Evolutionary conservation across 2,888 invertebrate species (phyloP), one percentile per base, ranked within the genome.

Genomic region (Caenorhabditis uteleia): DNA sequence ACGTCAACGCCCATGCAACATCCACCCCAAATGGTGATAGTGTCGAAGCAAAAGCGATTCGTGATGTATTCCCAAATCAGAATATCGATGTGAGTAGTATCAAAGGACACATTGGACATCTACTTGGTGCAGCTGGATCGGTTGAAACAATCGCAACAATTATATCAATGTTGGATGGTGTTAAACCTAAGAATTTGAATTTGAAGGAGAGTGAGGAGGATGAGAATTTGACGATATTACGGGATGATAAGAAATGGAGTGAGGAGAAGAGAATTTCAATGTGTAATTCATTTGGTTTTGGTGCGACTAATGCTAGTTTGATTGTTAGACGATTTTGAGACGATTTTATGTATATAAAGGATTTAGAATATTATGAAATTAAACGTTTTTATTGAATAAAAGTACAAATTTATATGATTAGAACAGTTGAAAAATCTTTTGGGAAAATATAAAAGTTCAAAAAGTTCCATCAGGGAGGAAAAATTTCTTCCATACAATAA

Each of bases 241-340:
- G 88, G 5, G 87, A 81, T 34, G 83, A 86, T 57, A 87, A 87
- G 23, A 49, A 68, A 66, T 92, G 91, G 91, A 31, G n/a, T 20
- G 44, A 34, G 12, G 43, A 54, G 5, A 23, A 47, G 3, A 51
- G 66, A 39, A 57, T 72, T 7, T 94, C 93, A 16, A 84, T 98
- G 47, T 94, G 93, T 84, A 98, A 98, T 86, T 94, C 97, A 0
- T 97, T 98, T 87, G 98, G 97, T 5, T 98, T 98, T 88, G 97
- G 98, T 53, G 97, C 97, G 39, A 97, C 95, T 3, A 98, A 98
- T 88, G 93, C 94, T 16, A 69, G 70, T 55, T 51, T 75, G 2
- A 50, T 70, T 33, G 29, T 68, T n/a, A n/a, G n/a, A n/a, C n/a
- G n/a, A n/a, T n/a, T n/a, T n/a, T n/a, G n/a, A n/a, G n/a, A n/a